Evolutionary conservation across 2,113 vertebrate genomes (phyloP), one percentile per base, ranked within the genome.

Genomic region (Mesocricetus auratus): DNA sequence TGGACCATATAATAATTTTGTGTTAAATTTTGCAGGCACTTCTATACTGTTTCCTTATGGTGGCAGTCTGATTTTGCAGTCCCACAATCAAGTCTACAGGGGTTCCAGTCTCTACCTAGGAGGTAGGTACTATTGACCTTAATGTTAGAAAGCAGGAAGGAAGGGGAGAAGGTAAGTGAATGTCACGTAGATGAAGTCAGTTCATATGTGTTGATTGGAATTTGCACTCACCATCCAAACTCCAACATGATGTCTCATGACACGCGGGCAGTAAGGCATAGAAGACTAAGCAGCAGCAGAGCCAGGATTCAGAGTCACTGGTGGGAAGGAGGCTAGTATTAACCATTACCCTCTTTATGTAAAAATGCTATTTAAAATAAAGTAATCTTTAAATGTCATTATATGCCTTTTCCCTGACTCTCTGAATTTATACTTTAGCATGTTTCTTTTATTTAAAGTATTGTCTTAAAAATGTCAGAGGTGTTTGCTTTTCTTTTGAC

Each of bases 401-500:
- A 0, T 78, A 0, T 73, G 53, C 6, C 29, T 68, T 96, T 94
- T 22, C 36, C 17, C 13, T 64, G 29, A 74, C 60, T 89, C 94
- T 94, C 73, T 58, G 94, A 78, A 53, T 95, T 89, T 82, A 89
- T 36, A 53, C 39, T 93, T 93, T 86, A 94, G 68, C 81, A 68
- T 73, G 6, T 89, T 93, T 50, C 17, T 75, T 17, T 91, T 96
- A 94, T 86, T 90, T 94, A 93, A 94, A 95, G 56, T 71, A 53
- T 73, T 74, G 29, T 74, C 33, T 96, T 56, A 60, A 89, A 94
- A 81, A 91, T 92, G 26, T 68, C 50, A 86, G 22, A 16, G 42
- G 16, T 93, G 15, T 81, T 97, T 97, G 66, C 62, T 96, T 95
- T 97, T 85, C 79, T 89, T 85, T 95, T 95, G 58, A 91, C 42